Conservation (phyloP, 1,140 invertebrate genomes). For the Harpegnathos saltator region DNA sequence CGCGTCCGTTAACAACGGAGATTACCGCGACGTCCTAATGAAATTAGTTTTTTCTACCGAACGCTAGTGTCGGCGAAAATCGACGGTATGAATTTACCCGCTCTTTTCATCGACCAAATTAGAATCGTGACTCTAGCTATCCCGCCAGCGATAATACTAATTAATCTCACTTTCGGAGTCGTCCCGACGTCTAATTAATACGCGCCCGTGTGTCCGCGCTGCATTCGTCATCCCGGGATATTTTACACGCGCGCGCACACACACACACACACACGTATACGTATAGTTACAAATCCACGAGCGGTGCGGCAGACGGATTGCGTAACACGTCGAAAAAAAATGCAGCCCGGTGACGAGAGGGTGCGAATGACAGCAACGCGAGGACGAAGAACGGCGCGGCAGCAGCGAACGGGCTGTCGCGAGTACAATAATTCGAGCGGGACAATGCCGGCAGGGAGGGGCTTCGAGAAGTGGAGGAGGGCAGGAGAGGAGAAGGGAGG, state of each 20-base stretch:
- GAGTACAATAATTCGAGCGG: constrained; percentile 62
- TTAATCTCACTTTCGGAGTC: constrained; percentile 27
- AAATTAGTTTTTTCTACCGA: constrained; percentile 24
- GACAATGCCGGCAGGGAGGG: constrained; percentile 29
- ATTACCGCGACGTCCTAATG: neutral
- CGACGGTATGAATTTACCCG: neutral
- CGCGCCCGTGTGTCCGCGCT: neutral
- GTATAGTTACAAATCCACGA: constrained; percentile 19
- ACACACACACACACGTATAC: neutral
- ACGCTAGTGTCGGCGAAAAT: neutral
- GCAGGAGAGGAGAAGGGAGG: neutral
- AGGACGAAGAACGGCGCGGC: constrained; percentile 57
- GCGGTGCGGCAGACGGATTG: constrained; percentile 39
- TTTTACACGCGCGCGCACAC: neutral
- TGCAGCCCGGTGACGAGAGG: constrained; percentile 22
- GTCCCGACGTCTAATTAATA: constrained; percentile 27
- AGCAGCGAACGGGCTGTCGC: constrained; percentile 34
- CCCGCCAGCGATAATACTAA: constrained; percentile 33
- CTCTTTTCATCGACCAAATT: constrained; percentile 2
- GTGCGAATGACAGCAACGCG: constrained; percentile 55
- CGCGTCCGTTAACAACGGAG: constrained; percentile 1
- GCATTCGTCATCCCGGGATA: neutral
- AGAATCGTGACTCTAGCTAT: too few relatives aligned
- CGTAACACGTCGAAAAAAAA: constrained; percentile 31
- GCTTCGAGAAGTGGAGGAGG: neutral